Percentiles rank a stretch among this genome's conserved stretches.
Conservation (phyloP, 2,113 vertebrate genomes). For the Rafetus swinhoei region DNA sequence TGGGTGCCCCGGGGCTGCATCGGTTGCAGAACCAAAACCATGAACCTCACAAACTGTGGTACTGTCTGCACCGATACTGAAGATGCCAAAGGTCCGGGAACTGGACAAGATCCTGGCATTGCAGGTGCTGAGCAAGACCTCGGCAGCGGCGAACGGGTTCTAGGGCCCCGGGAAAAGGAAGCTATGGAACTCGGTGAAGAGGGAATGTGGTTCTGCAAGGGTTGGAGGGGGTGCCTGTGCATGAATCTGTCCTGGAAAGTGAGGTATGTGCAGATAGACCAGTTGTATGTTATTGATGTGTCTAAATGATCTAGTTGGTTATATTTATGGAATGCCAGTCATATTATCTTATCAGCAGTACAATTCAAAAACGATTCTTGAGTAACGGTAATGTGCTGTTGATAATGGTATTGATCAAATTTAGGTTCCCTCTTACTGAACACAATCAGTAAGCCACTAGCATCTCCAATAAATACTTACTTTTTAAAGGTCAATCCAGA, state of each 20-base stretch:
- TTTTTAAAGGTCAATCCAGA: conserved; percentile 56
- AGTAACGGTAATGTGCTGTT: conserved; percentile 62
- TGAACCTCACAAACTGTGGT: no score
- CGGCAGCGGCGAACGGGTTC: no score
- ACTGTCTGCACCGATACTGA: no score
- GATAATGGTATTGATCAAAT: conserved; percentile 26
- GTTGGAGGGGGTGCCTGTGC: no score
- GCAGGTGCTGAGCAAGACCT: no score
- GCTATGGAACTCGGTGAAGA: no score
- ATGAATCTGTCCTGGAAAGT: neutral
- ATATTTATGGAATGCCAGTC: neutral
- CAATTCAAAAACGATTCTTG: neutral
- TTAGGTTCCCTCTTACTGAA: conserved; percentile 53
- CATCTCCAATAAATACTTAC: conserved; percentile 64
- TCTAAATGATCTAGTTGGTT: neutral
- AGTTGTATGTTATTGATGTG: neutral
- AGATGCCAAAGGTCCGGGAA: no score
- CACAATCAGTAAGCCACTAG: conserved; percentile 52
- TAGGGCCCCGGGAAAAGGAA: no score
- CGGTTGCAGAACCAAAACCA: no score
- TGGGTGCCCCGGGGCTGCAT: no score
- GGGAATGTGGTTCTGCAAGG: no score
- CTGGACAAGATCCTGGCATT: no score
- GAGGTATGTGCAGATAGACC: neutral
- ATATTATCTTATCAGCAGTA: neutral